These are phyloP conservation scores for Stenolophus ochropezus DNA, from an alignment of 2,888 invertebrate genomes.

Conservation along the genomic window DNA sequence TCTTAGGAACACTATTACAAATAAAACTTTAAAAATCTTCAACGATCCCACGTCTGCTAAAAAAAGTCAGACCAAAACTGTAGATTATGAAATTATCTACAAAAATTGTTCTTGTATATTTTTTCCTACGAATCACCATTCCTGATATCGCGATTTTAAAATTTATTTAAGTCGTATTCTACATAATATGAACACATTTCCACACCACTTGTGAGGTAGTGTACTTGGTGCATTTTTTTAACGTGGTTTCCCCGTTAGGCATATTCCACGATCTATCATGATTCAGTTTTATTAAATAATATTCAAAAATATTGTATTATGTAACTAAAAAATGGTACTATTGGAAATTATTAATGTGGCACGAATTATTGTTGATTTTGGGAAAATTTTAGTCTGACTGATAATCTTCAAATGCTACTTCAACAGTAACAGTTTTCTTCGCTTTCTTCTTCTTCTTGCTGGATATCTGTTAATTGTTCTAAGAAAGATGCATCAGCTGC, in stretches of 20 bases:
- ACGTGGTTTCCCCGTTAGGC: conserved; percentile 33
- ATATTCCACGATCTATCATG: no score
- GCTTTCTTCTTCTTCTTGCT: conserved; percentile 53
- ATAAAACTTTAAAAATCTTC: neutral
- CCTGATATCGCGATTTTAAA: no score
- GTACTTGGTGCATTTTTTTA: neutral
- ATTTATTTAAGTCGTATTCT: no score
- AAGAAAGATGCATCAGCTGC: neutral
- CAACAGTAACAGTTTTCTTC: conserved; percentile 3
- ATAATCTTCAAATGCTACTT: conserved; percentile 10
- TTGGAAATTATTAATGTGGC: neutral
- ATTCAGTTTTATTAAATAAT: neutral
- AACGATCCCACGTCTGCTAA: neutral
- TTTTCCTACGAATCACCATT: neutral
- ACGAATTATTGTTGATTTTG: neutral
- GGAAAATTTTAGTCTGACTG: neutral
- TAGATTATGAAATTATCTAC: neutral
- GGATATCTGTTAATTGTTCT: neutral
- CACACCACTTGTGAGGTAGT: neutral
- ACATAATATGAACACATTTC: no score
- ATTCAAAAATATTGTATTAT: no score
- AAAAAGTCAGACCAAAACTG: neutral
- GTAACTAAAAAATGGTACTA: conserved; percentile 25
- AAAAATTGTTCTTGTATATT: neutral
- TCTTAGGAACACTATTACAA: neutral